Evolutionary conservation across 2,888 invertebrate genomes (phyloP).

Genomic region (Eupithecia vulgata): DNA sequence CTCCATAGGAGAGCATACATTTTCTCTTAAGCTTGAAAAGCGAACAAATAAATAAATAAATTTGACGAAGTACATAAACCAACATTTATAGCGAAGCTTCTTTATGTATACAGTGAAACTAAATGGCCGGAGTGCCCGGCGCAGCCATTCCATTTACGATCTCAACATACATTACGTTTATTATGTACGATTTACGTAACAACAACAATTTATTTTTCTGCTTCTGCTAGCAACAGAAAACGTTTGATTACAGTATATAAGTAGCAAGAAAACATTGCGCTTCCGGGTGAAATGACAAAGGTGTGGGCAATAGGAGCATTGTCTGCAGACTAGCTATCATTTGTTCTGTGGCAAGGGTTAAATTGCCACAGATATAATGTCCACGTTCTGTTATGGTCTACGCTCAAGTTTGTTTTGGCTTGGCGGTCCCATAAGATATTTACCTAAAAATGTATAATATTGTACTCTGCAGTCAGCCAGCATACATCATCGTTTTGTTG

Average conservation of each 20-base stretch:
- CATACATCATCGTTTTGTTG: neutral
- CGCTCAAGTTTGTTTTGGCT: neutral
- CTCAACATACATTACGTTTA: conserved; percentile 52
- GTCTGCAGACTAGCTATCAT: conserved; percentile 9
- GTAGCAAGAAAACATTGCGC: conserved; percentile 13
- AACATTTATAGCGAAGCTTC: conserved; percentile 19
- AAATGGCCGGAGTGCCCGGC: conserved; percentile 40
- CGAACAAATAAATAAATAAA: neutral
- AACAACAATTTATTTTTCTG: conserved; percentile 51
- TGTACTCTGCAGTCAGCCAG: neutral
- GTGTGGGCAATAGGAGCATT: neutral
- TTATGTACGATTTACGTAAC: conserved; percentile 54
- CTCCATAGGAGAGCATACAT: too few relatives aligned
- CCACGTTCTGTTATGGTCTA: neutral
- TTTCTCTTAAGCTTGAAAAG: neutral
- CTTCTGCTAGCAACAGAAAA: conserved; percentile 33
- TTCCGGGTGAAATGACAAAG: conserved; percentile 2
- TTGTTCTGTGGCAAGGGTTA: neutral
- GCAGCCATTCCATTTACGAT: conserved; percentile 51
- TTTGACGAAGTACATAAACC: neutral
- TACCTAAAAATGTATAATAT: neutral
- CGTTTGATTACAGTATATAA: conserved; percentile 35
- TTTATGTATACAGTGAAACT: conserved; percentile 42
- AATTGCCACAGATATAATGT: neutral
- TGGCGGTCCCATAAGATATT: neutral